Conservation (phyloP, 2,797 vertebrate genomes). For the Pseudochirops corinnae region DNA sequence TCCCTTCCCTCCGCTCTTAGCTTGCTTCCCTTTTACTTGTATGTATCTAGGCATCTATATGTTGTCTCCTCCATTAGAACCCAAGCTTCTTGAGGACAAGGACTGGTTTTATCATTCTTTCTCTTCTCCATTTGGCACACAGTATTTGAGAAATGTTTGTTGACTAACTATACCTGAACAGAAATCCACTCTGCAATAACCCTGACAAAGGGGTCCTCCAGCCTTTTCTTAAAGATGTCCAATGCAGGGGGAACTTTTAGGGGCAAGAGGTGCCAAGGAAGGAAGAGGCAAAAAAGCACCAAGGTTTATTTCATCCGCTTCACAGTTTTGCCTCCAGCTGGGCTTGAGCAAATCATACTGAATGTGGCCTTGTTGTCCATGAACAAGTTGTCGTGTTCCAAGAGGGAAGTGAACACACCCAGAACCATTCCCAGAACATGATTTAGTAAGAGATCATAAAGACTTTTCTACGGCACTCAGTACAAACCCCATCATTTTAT, state of each 20-base stretch:
- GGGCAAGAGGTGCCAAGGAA: background rate
- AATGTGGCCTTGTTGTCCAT: background rate
- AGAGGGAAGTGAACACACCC: background rate
- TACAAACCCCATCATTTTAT: background rate
- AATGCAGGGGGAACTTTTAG: background rate
- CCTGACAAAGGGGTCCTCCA: too few species aligned
- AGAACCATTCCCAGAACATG: background rate
- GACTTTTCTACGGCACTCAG: background rate
- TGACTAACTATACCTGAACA: too few species aligned
- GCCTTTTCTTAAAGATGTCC: too few species aligned
- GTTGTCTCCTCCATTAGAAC: too few species aligned
- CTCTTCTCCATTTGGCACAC: too few species aligned
- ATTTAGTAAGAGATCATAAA: background rate
- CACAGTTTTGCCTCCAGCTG: background rate
- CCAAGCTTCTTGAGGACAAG: too few species aligned
- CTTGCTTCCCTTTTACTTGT: too few species aligned
- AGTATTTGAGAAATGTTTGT: too few species aligned
- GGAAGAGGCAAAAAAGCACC: background rate
- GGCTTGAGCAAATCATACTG: background rate
- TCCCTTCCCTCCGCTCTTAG: too few species aligned
- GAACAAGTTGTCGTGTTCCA: background rate
- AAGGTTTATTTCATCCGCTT: background rate
- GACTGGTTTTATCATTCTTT: too few species aligned
- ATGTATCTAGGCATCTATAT: too few species aligned
- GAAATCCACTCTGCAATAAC: too few species aligned